phyloP scores from a whole-genome alignment of 2,888 invertebrate genomes.

The Apamea anceps region DNA sequence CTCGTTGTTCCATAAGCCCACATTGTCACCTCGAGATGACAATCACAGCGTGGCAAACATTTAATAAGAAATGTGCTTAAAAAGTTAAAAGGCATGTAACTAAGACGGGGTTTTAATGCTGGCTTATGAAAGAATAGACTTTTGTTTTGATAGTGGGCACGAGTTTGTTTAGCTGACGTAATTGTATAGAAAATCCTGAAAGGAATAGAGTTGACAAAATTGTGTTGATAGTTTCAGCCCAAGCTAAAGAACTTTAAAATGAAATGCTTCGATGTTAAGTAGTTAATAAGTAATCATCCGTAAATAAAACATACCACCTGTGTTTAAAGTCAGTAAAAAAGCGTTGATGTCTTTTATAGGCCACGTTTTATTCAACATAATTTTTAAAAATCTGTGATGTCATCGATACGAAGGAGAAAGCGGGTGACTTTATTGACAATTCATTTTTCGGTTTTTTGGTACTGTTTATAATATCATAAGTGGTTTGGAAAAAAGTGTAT shows the following conservation, averaged over 20 bases:
- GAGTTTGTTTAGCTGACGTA: background rate
- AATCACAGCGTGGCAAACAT: conserved; percentile 49
- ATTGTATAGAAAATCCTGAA: background rate
- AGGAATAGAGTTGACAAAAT: background rate
- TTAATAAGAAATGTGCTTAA: conserved; percentile 53
- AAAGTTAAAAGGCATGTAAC: conserved; percentile 47
- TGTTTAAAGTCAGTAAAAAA: background rate
- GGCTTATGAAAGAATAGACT: conserved; percentile 11
- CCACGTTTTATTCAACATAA: background rate
- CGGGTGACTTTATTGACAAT: background rate
- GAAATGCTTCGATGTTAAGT: background rate
- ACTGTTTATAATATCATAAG: background rate
- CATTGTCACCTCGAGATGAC: conserved; percentile 53
- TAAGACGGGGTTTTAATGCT: conserved; percentile 13
- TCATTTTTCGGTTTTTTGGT: background rate
- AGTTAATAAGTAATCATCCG: background rate
- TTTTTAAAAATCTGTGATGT: background rate
- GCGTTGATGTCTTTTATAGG: conserved; percentile 35
- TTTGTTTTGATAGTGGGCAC: conserved; percentile 8
- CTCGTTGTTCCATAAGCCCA: conserved; percentile 63
- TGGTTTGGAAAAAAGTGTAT: background rate
- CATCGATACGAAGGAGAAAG: background rate
- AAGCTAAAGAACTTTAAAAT: background rate
- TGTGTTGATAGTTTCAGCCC: background rate
- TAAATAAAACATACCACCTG: background rate